Percentiles rank a stretch among this genome's conserved stretches.
phyloP scores from a whole-genome alignment of 92 coral and sea anemone genomes.

The Epizoanthus ramosus region DNA sequence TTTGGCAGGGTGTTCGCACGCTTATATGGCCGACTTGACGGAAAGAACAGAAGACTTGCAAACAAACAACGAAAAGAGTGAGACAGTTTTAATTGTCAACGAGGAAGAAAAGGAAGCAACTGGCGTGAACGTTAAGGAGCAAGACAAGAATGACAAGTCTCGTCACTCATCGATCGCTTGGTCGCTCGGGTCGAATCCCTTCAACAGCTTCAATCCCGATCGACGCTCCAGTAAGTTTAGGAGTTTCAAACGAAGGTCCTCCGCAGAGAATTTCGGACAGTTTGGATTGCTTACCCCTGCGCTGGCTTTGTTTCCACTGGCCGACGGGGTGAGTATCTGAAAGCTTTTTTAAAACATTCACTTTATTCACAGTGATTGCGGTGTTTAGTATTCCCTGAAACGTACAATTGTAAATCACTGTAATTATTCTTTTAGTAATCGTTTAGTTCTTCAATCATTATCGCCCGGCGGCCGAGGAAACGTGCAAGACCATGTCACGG shows the following conservation, averaged over 20 bases:
- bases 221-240: slow-evolving; percentile 54
- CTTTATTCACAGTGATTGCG: no score
- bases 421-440: no score
- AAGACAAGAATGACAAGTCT: slow-evolving; percentile 13
- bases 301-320: slow-evolving; percentile 74
- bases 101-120: slow-evolving; percentile 34
- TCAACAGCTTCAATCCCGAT: not conserved
- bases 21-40: slow-evolving; percentile 7
- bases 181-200: slow-evolving; percentile 37
- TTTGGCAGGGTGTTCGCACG: not conserved
- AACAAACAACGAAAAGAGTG: slow-evolving; percentile 33
- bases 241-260: slow-evolving; percentile 74
- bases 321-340: slow-evolving; percentile 79
- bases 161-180: slow-evolving; percentile 60
- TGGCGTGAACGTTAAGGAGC: slow-evolving; percentile 14
- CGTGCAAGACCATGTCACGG: no score
- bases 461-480: no score
- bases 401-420: no score
- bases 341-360: not conserved
- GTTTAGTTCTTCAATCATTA: no score
- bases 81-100: slow-evolving; percentile 44
- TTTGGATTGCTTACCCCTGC: slow-evolving; percentile 91
- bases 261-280: slow-evolving; percentile 88
- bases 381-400: no score
- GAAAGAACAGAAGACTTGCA: slow-evolving; percentile 12